phyloP scores from a whole-genome alignment of 2,797 vertebrate species.

The Rhinophrynus dorsalis region DNA sequence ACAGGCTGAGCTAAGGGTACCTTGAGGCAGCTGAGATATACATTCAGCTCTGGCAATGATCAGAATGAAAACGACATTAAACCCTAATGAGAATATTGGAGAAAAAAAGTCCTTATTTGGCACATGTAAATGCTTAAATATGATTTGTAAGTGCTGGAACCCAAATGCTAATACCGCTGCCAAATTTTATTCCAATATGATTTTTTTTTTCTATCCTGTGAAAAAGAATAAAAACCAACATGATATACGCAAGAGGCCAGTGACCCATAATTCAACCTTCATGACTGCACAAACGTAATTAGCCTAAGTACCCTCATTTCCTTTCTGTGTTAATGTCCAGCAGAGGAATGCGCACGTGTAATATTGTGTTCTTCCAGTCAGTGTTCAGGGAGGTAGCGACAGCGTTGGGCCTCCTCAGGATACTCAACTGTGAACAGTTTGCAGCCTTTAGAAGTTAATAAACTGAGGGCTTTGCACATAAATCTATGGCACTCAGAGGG shows the following conservation, averaged over 20 bases:
- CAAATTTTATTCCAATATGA: conserved; percentile 16
- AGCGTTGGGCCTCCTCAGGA: no score
- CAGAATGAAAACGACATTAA: not conserved
- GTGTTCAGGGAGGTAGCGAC: no score
- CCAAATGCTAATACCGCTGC: not conserved
- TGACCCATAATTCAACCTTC: conserved; percentile 28
- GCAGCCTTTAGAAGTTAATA: no score
- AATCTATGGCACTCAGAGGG: no score
- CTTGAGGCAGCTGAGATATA: no score
- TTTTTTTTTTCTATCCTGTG: conserved; percentile 12
- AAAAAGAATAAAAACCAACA: conserved; percentile 18
- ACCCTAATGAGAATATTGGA: not conserved
- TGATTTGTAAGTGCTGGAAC: conserved; percentile 4
- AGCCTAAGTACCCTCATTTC: conserved; percentile 19
- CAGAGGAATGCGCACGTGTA: no score
- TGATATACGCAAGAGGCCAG: conserved; percentile 3
- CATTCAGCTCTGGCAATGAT: not conserved
- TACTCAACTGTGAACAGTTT: no score
- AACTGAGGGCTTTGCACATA: no score
- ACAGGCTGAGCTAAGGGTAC: no score
- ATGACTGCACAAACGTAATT: conserved; percentile 32
- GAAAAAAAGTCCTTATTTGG: conserved; percentile 3
- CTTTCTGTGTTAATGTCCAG: no score
- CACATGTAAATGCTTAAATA: conserved; percentile 1
- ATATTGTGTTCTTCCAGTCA: no score